These are phyloP conservation scores for Coelopa frigida DNA, from an alignment of 1,140 invertebrate genomes.

Conservation along the genomic window DNA sequence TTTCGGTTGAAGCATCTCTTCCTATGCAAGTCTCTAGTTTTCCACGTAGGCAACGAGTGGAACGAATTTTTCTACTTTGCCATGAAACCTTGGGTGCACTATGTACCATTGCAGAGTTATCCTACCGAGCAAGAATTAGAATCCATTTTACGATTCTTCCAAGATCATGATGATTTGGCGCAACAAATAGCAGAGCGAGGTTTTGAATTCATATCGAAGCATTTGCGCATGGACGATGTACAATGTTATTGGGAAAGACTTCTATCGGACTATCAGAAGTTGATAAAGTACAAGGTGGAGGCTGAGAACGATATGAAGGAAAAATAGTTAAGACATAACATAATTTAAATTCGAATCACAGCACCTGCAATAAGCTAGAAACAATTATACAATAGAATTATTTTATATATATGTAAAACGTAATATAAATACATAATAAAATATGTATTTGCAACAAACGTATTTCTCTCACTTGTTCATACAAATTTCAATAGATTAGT, in stretches of 20 bases:
- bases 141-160: slow-evolving; percentile 70
- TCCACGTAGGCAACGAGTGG: slow-evolving; percentile 94
- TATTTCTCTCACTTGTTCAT: too few species aligned
- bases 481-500: too few species aligned
- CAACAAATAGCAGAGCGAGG: slow-evolving; percentile 77
- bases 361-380: too few species aligned
- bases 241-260: slow-evolving; percentile 83
- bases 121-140: slow-evolving; percentile 60
- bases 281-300: slow-evolving; percentile 63
- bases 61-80: slow-evolving; percentile 90
- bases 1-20: slow-evolving; percentile 97
- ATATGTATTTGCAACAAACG: too few species aligned
- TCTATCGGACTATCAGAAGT: slow-evolving; percentile 66
- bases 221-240: slow-evolving; percentile 77
- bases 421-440: too few species aligned
- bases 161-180: slow-evolving; percentile 66
- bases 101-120: slow-evolving; percentile 75
- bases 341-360: too few species aligned
- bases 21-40: slow-evolving; percentile 87
- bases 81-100: slow-evolving; percentile 94
- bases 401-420: too few species aligned
- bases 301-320: slow-evolving; percentile 52
- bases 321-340: slow-evolving; percentile 3
- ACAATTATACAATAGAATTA: too few species aligned
- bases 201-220: slow-evolving; percentile 72